These are phyloP conservation scores for Ophraella communa DNA, from an alignment of 2,888 invertebrate species.

Conservation along the genomic window DNA sequence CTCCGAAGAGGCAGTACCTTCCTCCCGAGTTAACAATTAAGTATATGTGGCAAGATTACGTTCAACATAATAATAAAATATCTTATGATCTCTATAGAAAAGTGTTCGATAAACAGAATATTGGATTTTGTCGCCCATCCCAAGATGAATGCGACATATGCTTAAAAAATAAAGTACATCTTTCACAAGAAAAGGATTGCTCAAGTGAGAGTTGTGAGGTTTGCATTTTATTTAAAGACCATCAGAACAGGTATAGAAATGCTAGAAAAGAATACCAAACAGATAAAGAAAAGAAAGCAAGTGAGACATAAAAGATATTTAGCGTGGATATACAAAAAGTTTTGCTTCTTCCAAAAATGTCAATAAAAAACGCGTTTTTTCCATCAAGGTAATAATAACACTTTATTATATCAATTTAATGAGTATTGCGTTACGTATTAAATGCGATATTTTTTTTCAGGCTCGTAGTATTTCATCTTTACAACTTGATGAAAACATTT, in stretches of 20 bases:
- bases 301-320: slow-evolving; percentile 2
- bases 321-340: slow-evolving; percentile 8
- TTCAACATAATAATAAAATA: not conserved
- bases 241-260: no score
- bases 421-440: not conserved
- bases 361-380: not conserved
- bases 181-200: no score
- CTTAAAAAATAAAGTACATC: not conserved
- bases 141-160: slow-evolving; percentile 1
- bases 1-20: no score
- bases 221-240: no score
- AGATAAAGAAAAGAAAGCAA: no score
- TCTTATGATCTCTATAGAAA: slow-evolving; percentile 7
- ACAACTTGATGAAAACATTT: not conserved
- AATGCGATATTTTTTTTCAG: not conserved
- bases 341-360: not conserved
- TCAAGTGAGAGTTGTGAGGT: no score
- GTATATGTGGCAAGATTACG: not conserved
- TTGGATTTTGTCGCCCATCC: not conserved
- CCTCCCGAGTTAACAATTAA: no score
- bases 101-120: slow-evolving; percentile 2
- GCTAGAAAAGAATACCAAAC: no score
- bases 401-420: not conserved
- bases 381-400: not conserved
- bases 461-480: not conserved